Evolutionary conservation across 1,140 invertebrate genomes (phyloP), one percentile per base, ranked within the genome.

Genomic region (Lepeophtheirus salmonis): DNA sequence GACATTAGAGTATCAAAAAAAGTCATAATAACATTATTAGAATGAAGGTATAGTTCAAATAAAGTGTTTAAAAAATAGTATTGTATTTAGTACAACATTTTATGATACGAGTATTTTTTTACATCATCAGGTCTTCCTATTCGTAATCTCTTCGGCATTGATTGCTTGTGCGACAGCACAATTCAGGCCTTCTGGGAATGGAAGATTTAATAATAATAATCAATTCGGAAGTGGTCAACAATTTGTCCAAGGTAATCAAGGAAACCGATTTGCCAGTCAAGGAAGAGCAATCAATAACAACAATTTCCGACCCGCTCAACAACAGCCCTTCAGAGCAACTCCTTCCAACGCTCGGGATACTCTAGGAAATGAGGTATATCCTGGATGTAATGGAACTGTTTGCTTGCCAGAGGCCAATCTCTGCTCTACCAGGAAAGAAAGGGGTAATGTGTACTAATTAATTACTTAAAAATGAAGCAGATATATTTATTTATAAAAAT

Each of bases 381-480:
- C 59, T 13, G 59, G 59, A 56, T 61, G 59, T 30, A 50, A 61
- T 18, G 59, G 59, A 25, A 61, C 48, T 12, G 59, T 61, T 18
- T 61, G 59, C 25, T 24, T 61, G 18, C 59, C 59, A 22, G 59
- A 61, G 50, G 59, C 59, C 23, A 24, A 61, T n/a, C 51, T 61
- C 14, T 61, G 59, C 50, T 2, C 59, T 2, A 13, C 17, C 24
- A 1, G 59, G 25, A 61, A 61, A 13, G 13, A 61, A 18, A 61
- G 54, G 24, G 41, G 55, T 57, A 57, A 3, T n/a, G n/a, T n/a
- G n/a, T n/a, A n/a, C n/a, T n/a, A n/a, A n/a, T n/a, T n/a, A n/a
- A n/a, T n/a, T n/a, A n/a, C n/a, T n/a, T n/a, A n/a, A n/a, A n/a
- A n/a, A n/a, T n/a, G n/a, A n/a, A n/a, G n/a, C n/a, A n/a, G n/a